These are phyloP conservation scores for Acrocephalus kingi DNA, from an alignment of 2,113 vertebrate species.

Conservation along the genomic window DNA sequence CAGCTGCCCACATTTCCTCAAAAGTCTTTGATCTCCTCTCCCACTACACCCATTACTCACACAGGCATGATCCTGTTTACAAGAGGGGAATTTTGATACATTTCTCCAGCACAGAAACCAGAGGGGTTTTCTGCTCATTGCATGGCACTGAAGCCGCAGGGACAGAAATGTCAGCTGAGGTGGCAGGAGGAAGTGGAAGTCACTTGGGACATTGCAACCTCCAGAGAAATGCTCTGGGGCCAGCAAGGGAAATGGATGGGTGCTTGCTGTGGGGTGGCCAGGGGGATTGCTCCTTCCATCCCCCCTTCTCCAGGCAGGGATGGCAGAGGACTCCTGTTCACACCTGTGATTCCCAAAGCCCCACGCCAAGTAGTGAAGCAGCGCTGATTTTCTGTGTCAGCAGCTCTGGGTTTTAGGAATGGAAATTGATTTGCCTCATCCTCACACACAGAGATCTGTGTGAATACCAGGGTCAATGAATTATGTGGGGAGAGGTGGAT, in stretches of 20 bases:
- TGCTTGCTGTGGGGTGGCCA: accelerated
- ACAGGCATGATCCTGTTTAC: accelerated
- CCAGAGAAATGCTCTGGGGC: not conserved
- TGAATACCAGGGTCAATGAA: constrained; percentile 33
- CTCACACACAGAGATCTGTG: not conserved
- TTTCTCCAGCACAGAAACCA: not conserved
- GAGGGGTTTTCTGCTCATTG: accelerated
- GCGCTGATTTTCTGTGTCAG: not conserved
- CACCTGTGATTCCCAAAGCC: not conserved
- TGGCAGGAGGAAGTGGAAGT: not conserved
- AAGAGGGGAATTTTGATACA: accelerated
- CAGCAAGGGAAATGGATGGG: accelerated
- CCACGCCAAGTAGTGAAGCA: not conserved
- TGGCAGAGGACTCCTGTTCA: not conserved
- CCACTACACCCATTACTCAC: not conserved
- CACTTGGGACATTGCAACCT: not conserved
- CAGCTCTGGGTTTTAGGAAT: constrained; percentile 13
- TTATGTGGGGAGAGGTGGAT: constrained; percentile 26
- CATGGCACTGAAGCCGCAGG: not conserved
- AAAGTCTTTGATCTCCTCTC: not conserved
- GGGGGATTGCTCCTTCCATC: not conserved
- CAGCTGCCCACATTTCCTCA: not conserved
- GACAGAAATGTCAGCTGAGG: not conserved
- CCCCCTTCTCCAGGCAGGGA: not conserved
- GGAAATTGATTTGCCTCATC: constrained; percentile 51